These are phyloP conservation scores for Hymenochirus boettgeri DNA, from an alignment of 2,113 vertebrate genomes.

Conservation along the genomic window DNA sequence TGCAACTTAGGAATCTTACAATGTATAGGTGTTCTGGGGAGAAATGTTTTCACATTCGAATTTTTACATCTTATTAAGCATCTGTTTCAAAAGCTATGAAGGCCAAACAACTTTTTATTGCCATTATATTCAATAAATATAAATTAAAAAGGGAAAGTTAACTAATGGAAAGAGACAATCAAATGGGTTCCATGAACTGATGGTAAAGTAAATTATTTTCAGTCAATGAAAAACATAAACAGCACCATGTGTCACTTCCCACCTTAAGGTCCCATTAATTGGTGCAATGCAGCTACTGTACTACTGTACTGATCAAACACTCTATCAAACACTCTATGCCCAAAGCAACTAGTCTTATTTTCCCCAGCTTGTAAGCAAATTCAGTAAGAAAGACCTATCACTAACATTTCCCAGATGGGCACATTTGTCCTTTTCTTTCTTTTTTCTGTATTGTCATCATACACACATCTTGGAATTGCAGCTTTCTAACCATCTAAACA, in stretches of 20 bases:
- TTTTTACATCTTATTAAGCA: too few relatives aligned
- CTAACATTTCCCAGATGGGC: constrained; percentile 30
- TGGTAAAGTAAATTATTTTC: constrained; percentile 1
- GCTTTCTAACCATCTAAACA: too few relatives aligned
- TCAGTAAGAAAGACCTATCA: constrained; percentile 35
- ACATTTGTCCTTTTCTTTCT: constrained; percentile 14
- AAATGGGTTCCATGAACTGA: neutral
- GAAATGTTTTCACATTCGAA: too few relatives aligned
- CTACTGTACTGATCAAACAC: constrained; percentile 30
- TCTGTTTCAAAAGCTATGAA: neutral
- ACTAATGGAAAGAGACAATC: neutral
- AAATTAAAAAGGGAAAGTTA: neutral
- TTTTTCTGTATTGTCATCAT: neutral
- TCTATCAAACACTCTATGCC: constrained; percentile 36
- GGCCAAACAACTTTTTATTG: neutral
- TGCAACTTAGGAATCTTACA: too few relatives aligned
- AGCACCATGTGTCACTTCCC: constrained; percentile 8
- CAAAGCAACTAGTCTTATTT: constrained; percentile 36
- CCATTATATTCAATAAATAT: neutral
- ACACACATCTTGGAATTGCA: too few relatives aligned
- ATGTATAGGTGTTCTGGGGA: too few relatives aligned
- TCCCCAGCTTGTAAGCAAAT: constrained; percentile 33
- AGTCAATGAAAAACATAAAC: constrained; percentile 21
- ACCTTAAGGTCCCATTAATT: constrained; percentile 13
- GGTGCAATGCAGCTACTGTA: constrained; percentile 6